Evolutionary conservation across 2,888 invertebrate genomes (phyloP), one percentile per base, ranked within the genome.

Genomic region (Diaperis boleti): DNA sequence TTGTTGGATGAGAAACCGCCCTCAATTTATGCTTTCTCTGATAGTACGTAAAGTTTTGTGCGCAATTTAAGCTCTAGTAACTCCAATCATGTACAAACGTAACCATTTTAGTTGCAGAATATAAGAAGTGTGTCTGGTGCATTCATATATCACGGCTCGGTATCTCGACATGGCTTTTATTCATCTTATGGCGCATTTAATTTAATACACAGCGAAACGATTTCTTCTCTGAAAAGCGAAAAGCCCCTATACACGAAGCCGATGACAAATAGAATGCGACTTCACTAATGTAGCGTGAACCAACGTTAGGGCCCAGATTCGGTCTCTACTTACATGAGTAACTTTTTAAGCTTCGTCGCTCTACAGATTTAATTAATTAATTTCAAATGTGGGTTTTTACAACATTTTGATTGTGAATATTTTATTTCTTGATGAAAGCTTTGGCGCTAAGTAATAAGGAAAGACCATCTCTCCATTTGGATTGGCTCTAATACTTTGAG

Each of bases 211-310:
- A 52, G 31, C 33, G 55, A 55, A 55, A 41, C 35, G 44, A 56
- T 56, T 56, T 45, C 49, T 3, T 47, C 39, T 54, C 49, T 39
- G 37, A 39, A 41, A 44, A 26, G 52, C 44, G 42, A 33, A 44
- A 44, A 45, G 33, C 54, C 37, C 29, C 29, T 42, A 54, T 39
- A 61, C 60, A 60, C 60, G 54, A 50, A 62, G 60, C 57, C 56
- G 56, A 64, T 64, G 67, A 65, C 66, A 68, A 69, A 70, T 65
- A 66, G 63, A 70, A 70, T 62, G 63, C 39, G 69, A 69, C 66
- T 56, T 61, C 59, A 63, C 66, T 63, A 70, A 70, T 68, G 70
- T 65, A 69, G 67, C 66, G 69, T 66, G 65, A 70, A 68, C 61
- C 56, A 63, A 59, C 68, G 66, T 47, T 59, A 55, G 63, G 60